Evolutionary conservation across 2,797 vertebrate species (phyloP).

Genomic region (Phoxinus dragarum): DNA sequence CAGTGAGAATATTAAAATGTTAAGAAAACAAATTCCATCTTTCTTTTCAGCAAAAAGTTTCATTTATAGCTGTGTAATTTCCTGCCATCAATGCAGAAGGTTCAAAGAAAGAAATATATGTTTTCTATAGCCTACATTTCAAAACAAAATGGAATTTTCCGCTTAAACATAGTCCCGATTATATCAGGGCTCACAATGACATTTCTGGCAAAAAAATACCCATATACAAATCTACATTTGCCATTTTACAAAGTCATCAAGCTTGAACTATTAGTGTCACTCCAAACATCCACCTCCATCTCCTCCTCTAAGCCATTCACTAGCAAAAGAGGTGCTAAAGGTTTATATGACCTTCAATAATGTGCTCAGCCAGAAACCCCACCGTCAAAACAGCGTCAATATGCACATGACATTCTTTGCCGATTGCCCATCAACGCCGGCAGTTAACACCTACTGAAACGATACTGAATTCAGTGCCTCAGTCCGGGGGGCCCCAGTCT

Average conservation of each 20-base stretch:
- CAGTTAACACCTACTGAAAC: slow-evolving; percentile 55
- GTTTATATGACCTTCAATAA: slow-evolving; percentile 20
- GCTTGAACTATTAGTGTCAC: not conserved
- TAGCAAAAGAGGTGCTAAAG: slow-evolving; percentile 21
- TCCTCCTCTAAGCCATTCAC: not conserved
- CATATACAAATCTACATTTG: not conserved
- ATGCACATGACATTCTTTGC: slow-evolving; percentile 38
- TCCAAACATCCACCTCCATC: slow-evolving; percentile 7
- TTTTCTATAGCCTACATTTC: not conserved
- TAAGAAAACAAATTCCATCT: not conserved
- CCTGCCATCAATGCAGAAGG: not conserved
- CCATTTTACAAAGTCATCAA: not conserved
- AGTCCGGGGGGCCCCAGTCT: slow-evolving; percentile 39
- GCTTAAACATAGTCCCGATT: not conserved
- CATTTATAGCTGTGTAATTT: not conserved
- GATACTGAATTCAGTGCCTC: slow-evolving; percentile 46
- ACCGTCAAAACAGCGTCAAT: slow-evolving; percentile 27
- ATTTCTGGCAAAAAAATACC: not conserved
- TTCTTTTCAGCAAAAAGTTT: not conserved
- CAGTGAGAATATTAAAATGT: not conserved
- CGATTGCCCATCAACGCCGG: slow-evolving; percentile 42
- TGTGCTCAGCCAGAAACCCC: slow-evolving; percentile 32
- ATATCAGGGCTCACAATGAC: not conserved
- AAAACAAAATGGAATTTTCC: not conserved
- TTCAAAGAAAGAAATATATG: not conserved